phyloP scores from a whole-genome alignment of 64 coral and sea anemone genomes.

The Anthopleura sola region DNA sequence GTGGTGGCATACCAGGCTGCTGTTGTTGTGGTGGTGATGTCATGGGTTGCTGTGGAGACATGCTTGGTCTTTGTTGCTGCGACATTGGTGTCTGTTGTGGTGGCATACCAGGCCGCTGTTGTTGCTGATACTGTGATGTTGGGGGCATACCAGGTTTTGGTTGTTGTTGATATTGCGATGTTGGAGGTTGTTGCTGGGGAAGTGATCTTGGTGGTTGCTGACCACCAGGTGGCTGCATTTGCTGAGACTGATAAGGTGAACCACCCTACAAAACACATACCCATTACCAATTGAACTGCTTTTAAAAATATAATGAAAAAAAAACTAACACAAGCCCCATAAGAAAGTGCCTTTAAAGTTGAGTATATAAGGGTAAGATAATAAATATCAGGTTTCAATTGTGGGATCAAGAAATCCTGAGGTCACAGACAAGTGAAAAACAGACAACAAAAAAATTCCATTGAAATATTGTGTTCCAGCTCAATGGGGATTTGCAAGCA shows the following conservation, averaged over 20 bases:
- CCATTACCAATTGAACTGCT: neutral
- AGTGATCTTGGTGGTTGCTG: constrained; percentile 1
- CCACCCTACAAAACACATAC: neutral
- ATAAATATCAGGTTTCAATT: neutral
- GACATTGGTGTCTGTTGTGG: neutral
- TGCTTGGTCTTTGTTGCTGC: neutral
- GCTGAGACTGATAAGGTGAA: constrained; percentile 11
- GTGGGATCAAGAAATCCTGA: neutral
- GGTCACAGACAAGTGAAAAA: constrained; percentile 9
- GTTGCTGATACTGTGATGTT: neutral
- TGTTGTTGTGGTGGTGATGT: neutral
- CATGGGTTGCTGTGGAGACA: neutral
- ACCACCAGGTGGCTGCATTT: neutral
- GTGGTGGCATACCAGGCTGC: neutral
- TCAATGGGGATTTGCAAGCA: neutral
- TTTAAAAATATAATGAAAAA: neutral
- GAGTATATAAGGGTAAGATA: neutral
- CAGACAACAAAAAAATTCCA: neutral
- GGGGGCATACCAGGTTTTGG: constrained; percentile 14
- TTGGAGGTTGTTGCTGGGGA: neutral
- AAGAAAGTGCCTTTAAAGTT: no score
- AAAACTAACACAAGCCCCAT: neutral
- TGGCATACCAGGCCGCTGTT: constrained; percentile 11
- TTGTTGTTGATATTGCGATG: constrained; percentile 19
- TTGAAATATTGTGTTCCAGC: neutral